Percentiles rank a stretch among this genome's conserved stretches.
Conservation (phyloP, 2,888 invertebrate genomes). For the Tetheella fluctuosa region DNA sequence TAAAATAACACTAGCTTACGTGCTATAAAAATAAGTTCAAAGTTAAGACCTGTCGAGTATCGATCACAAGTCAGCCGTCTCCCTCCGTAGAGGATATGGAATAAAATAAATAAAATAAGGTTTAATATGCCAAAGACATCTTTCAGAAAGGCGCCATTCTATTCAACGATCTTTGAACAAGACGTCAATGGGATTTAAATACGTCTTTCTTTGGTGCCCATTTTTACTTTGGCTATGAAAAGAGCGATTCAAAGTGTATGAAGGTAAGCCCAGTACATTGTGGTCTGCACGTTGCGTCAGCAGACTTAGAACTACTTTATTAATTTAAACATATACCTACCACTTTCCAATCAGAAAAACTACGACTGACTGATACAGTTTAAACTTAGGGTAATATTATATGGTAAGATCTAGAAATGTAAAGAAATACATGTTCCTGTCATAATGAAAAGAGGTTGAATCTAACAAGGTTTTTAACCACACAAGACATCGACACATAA, state of each 20-base stretch:
- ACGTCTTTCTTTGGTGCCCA: slow-evolving; percentile 60
- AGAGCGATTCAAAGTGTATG: slow-evolving; percentile 20
- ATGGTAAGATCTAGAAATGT: too few species aligned
- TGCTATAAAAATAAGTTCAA: neutral
- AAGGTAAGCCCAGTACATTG: neutral
- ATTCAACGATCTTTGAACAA: slow-evolving; percentile 66
- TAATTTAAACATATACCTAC: too few species aligned
- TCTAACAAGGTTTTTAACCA: too few species aligned
- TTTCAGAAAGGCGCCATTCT: slow-evolving; percentile 63
- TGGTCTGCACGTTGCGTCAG: too few species aligned
- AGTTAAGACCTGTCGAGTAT: neutral
- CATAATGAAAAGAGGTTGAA: too few species aligned
- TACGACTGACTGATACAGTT: too few species aligned
- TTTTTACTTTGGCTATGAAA: slow-evolving; percentile 47
- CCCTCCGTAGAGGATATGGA: neutral
- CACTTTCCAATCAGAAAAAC: neutral
- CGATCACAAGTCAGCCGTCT: slow-evolving; percentile 2
- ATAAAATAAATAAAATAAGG: slow-evolving; percentile 25
- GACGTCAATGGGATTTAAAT: slow-evolving; percentile 76
- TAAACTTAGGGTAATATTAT: too few species aligned
- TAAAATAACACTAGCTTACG: slow-evolving; percentile 1
- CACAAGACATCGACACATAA: too few species aligned
- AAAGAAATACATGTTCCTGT: too few species aligned
- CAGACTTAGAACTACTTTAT: too few species aligned
- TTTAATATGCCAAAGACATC: slow-evolving; percentile 46